These are phyloP conservation scores for Lithosia quadra DNA, from an alignment of 2,888 invertebrate genomes.

Conservation along the genomic window DNA sequence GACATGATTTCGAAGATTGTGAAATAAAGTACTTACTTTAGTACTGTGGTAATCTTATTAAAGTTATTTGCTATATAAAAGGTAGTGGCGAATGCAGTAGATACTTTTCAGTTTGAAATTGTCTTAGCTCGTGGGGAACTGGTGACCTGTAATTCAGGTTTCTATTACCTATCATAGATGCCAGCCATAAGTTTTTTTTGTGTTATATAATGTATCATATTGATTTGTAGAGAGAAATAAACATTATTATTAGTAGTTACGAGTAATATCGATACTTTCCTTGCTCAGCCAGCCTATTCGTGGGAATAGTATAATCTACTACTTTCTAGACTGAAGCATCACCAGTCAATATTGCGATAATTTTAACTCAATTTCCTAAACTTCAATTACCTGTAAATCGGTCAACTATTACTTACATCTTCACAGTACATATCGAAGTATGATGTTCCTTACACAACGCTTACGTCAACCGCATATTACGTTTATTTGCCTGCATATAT, in stretches of 20 bases:
- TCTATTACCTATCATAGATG: too few species aligned
- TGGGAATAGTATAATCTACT: neutral
- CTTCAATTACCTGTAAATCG: slow-evolving; percentile 18
- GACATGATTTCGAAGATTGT: neutral
- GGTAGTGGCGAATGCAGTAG: neutral
- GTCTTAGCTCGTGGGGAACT: too few species aligned
- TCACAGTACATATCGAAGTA: slow-evolving; percentile 28
- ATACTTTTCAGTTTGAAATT: too few species aligned
- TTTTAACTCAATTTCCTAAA: slow-evolving; percentile 14
- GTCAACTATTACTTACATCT: slow-evolving; percentile 38
- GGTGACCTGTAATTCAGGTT: too few species aligned
- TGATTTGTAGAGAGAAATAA: too few species aligned
- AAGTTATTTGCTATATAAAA: neutral
- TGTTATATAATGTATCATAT: too few species aligned
- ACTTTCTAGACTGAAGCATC: neutral
- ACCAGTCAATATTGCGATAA: neutral
- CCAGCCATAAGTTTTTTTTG: too few species aligned
- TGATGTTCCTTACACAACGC: slow-evolving; percentile 48
- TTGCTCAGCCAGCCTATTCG: neutral
- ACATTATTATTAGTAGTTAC: too few species aligned
- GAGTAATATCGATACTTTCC: neutral
- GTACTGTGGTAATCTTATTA: neutral
- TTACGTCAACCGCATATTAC: slow-evolving; percentile 56
- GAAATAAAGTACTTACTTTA: too few species aligned
- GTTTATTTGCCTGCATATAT: slow-evolving; percentile 53